Conservation (phyloP, 1,140 invertebrate species). For the Sweltsa coloradensis region DNA sequence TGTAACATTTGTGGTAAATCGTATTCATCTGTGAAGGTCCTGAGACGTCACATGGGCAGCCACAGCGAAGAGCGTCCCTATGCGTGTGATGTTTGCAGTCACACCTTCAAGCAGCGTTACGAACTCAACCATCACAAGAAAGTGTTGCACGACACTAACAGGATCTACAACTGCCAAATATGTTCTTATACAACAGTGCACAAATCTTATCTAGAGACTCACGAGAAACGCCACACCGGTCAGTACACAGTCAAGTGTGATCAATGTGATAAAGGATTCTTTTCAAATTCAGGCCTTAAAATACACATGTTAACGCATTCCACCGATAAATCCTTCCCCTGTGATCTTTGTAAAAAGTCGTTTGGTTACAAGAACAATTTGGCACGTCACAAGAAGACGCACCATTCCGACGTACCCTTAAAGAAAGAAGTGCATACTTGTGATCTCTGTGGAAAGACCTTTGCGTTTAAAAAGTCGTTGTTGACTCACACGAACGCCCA, state of each 20-base stretch:
- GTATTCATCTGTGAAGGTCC: conserved; percentile 33
- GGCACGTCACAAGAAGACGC: conserved; percentile 4
- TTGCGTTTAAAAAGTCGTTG: not conserved
- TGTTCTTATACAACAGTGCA: conserved; percentile 30
- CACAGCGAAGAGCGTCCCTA: conserved; percentile 24
- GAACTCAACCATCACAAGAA: conserved; percentile 31
- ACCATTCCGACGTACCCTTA: not conserved
- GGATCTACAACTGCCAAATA: conserved; percentile 29
- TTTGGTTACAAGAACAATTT: conserved; percentile 30
- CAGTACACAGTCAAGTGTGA: conserved; percentile 28
- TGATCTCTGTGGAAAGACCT: conserved; percentile 1
- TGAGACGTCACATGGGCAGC: conserved; percentile 48
- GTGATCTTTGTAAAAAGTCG: conserved; percentile 29
- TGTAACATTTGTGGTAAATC: conserved; percentile 34
- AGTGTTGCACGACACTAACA: conserved; percentile 31
- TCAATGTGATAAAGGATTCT: conserved; percentile 33
- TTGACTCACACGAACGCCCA: conserved; percentile 32
- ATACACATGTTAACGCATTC: conserved; percentile 65
- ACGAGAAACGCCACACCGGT: conserved; percentile 30
- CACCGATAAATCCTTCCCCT: conserved; percentile 31
- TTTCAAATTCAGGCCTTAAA: conserved; percentile 40
- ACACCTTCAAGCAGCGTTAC: conserved; percentile 31
- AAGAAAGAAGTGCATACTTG: not conserved
- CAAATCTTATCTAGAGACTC: conserved; percentile 27
- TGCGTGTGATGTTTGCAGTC: conserved; percentile 26